phyloP scores from a whole-genome alignment of 1,140 invertebrate species.

The Metopolophium dirhodum region DNA sequence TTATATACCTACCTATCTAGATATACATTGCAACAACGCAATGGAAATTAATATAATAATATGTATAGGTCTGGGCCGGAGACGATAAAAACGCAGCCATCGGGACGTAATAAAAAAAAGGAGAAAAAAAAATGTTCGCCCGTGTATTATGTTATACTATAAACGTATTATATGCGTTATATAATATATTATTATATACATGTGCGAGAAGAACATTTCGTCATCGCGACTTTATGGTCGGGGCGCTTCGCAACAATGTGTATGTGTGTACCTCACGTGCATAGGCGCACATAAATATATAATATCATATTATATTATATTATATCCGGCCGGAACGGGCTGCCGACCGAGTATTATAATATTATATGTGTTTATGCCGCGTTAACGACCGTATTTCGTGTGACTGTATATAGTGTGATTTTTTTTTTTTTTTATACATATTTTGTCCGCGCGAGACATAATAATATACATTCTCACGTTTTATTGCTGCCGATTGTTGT shows the following conservation, averaged over 20 bases:
- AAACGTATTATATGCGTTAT: background rate
- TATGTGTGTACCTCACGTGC: background rate
- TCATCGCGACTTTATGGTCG: background rate
- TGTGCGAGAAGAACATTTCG: background rate
- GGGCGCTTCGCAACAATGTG: background rate
- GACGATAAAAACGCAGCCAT: slow-evolving; percentile 2
- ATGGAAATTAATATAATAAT: no score
- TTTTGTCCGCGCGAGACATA: background rate
- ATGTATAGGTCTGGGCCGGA: background rate
- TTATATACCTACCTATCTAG: no score
- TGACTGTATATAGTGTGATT: background rate
- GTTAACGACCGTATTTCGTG: background rate
- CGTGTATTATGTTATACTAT: background rate
- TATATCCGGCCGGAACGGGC: background rate
- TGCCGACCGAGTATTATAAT: background rate
- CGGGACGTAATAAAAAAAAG: background rate
- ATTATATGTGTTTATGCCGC: background rate
- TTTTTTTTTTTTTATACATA: background rate
- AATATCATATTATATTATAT: background rate
- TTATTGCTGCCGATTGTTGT: background rate
- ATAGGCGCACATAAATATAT: background rate
- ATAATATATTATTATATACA: background rate
- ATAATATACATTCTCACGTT: background rate
- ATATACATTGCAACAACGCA: no score
- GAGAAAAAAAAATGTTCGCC: background rate